Percentiles rank a stretch among this genome's conserved stretches.
These are phyloP conservation scores for Myotis yumanensis DNA, from an alignment of 2,113 vertebrate genomes.

Conservation along the genomic window DNA sequence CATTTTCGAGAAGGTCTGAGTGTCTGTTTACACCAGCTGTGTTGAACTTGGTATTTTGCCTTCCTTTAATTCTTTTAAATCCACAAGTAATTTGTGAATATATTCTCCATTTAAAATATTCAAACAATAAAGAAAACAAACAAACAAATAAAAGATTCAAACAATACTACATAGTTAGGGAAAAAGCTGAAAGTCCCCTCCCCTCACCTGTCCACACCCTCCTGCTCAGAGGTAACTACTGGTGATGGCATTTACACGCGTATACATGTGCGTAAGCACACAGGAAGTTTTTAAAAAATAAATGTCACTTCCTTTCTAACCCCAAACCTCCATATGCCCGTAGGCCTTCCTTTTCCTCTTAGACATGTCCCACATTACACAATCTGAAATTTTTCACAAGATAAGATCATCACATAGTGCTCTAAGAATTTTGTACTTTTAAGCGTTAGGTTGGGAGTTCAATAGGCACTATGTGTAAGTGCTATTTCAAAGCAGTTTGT, in stretches of 20 bases:
- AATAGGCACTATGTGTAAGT: not conserved
- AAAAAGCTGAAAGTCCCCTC: not conserved
- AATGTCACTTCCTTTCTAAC: not conserved
- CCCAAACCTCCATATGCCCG: not conserved
- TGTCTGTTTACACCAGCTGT: not conserved
- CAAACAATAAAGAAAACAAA: not conserved
- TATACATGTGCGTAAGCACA: not conserved
- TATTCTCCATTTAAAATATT: not conserved
- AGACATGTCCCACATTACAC: not conserved
- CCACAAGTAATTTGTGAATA: not conserved
- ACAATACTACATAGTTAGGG: not conserved
- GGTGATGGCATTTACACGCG: not conserved
- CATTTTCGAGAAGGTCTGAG: not conserved
- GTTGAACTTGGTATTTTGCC: not conserved
- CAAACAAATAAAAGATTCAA: not conserved
- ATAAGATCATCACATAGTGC: not conserved
- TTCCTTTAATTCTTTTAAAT: not conserved
- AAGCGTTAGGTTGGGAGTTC: not conserved
- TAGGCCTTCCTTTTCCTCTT: not conserved
- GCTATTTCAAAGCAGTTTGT: not conserved
- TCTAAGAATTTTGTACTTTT: not conserved
- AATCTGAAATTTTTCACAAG: not conserved
- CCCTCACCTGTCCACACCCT: no score
- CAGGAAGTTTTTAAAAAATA: not conserved
- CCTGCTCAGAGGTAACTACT: not conserved